These are phyloP conservation scores for Catalaphyllia jardinei DNA, from an alignment of 64 coral and sea anemone species.

Conservation along the genomic window DNA sequence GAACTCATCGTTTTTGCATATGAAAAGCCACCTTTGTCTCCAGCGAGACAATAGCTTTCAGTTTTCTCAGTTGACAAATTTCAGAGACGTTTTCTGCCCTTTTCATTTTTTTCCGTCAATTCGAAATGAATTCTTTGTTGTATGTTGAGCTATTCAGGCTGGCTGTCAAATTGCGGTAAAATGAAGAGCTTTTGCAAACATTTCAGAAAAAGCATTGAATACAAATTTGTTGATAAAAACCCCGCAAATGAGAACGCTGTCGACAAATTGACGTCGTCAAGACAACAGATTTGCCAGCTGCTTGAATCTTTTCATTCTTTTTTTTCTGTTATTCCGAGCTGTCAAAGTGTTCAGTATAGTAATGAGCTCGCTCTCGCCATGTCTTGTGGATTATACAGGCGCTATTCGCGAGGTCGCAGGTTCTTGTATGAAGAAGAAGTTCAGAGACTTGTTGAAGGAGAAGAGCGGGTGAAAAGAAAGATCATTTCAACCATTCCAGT, in stretches of 20 bases:
- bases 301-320: conserved; percentile 4
- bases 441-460: conserved; percentile 57
- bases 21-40: conserved; percentile 3
- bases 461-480: conserved; percentile 58
- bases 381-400: conserved; percentile 26
- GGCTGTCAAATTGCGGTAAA: neutral
- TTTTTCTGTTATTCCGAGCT: neutral
- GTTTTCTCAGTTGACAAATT: conserved; percentile 1
- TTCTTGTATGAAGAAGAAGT: conserved; percentile 84
- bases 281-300: conserved; percentile 36
- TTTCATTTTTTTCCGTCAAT: neutral
- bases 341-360: conserved; percentile 20
- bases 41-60: neutral
- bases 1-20: conserved; percentile 21
- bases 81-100: neutral
- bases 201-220: too few relatives aligned
- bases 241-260: neutral
- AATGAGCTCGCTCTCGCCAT: conserved; percentile 26
- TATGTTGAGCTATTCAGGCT: neutral
- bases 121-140: neutral
- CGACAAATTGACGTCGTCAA: conserved; percentile 45
- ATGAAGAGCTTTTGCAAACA: neutral
- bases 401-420: conserved; percentile 54
- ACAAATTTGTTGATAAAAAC: neutral
- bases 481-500: conserved; percentile 61